phyloP scores from a whole-genome alignment of 2,797 vertebrate species.

The Arctocebus calabarensis region DNA sequence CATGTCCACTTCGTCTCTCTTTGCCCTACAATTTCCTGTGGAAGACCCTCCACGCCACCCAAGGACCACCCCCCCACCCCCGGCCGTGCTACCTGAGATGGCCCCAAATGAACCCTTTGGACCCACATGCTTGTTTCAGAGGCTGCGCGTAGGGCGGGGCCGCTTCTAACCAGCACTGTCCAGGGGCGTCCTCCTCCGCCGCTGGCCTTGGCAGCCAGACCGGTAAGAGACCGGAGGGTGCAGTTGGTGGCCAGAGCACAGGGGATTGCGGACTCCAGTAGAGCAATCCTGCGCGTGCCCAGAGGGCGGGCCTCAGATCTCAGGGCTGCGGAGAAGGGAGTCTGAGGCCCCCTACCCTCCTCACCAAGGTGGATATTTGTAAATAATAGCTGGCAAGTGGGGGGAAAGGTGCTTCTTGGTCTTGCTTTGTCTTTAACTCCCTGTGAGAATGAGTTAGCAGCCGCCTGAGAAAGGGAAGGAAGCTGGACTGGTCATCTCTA shows the following conservation, averaged over 20 bases:
- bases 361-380: neutral
- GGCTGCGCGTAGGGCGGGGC: neutral
- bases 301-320: neutral
- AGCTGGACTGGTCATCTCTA: rapidly evolving
- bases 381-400: neutral
- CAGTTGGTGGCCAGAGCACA: neutral
- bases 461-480: neutral
- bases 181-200: neutral
- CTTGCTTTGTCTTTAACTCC: neutral
- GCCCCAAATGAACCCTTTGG: neutral
- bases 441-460: too few species aligned
- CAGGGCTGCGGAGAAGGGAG: neutral
- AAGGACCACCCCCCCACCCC: too few species aligned
- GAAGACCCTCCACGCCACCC: too few species aligned
- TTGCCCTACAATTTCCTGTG: neutral
- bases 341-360: neutral
- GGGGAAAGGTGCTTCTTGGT: too few species aligned
- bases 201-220: too few species aligned
- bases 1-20: neutral
- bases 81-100: neutral
- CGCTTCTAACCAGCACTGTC: neutral
- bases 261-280: neutral
- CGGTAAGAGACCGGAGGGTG: neutral
- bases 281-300: neutral
- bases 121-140: too few species aligned